phyloP scores from a whole-genome alignment of 1,140 invertebrate genomes.

The Cephus cinctus region DNA sequence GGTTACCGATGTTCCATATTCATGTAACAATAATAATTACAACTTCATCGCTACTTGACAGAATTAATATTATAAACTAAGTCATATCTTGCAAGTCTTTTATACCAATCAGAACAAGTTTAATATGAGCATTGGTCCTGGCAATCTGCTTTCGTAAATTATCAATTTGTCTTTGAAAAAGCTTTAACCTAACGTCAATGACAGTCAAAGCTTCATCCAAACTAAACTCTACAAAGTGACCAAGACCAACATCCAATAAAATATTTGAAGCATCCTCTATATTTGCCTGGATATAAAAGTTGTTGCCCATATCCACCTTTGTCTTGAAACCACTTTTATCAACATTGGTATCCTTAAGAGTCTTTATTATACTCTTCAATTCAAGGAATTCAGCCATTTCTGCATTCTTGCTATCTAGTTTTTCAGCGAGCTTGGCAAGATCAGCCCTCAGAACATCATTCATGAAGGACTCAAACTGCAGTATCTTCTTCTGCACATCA shows the following conservation, averaged over 20 bases:
- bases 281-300: slow-evolving; percentile 72
- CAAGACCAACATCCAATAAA: slow-evolving; percentile 73
- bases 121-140: slow-evolving; percentile 76
- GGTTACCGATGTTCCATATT: too few relatives aligned
- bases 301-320: slow-evolving; percentile 76
- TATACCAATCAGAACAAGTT: slow-evolving; percentile 70
- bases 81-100: slow-evolving; percentile 57
- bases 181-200: slow-evolving; percentile 68
- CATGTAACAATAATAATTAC: background rate
- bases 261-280: slow-evolving; percentile 69
- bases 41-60: too few relatives aligned
- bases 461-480: slow-evolving; percentile 61
- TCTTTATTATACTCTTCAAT: slow-evolving; percentile 63
- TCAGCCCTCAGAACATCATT: slow-evolving; percentile 69
- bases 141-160: slow-evolving; percentile 66
- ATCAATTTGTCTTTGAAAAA: slow-evolving; percentile 63
- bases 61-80: slow-evolving; percentile 14
- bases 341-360: slow-evolving; percentile 34
- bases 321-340: slow-evolving; percentile 69
- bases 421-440: slow-evolving; percentile 59
- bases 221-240: slow-evolving; percentile 73
- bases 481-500: slow-evolving; percentile 43
- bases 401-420: slow-evolving; percentile 63
- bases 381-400: slow-evolving; percentile 75
- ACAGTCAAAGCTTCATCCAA: slow-evolving; percentile 69